A percentile compares a stretch with the other conserved stretches of the same genome.
Evolutionary conservation across 2,888 invertebrate genomes (phyloP).

Genomic region (Aleiodes alternator): DNA sequence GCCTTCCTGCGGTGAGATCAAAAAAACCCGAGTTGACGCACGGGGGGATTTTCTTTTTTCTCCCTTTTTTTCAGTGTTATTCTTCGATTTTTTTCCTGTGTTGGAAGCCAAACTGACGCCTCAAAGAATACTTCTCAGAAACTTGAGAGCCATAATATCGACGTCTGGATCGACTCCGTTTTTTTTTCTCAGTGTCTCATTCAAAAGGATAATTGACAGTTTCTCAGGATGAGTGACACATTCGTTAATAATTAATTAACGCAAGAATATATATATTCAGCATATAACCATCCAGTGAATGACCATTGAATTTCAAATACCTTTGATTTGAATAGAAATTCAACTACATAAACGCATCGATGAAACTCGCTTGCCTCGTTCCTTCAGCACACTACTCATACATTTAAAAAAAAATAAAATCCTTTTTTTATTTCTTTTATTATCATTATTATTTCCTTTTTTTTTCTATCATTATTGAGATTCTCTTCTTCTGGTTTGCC

Average conservation of each 20-base stretch:
- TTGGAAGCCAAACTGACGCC: conserved; percentile 52
- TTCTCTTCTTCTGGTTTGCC: conserved; percentile 14
- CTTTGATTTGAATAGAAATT: conserved; percentile 8
- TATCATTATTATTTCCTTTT: too few species aligned
- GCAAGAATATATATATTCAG: not conserved
- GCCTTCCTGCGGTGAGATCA: conserved; percentile 63
- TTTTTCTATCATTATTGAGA: not conserved
- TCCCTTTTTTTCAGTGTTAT: conserved; percentile 41
- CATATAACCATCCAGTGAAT: not conserved
- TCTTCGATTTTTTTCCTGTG: conserved; percentile 39
- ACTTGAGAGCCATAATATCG: conserved; percentile 28
- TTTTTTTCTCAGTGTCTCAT: conserved; percentile 45
- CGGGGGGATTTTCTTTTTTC: conserved; percentile 40
- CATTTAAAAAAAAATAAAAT: not conserved
- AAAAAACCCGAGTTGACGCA: conserved; percentile 48
- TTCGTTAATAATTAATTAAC: conserved; percentile 13
- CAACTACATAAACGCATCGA: conserved; percentile 13
- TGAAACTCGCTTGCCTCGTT: conserved; percentile 4
- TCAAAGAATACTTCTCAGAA: conserved; percentile 55
- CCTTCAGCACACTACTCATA: not conserved
- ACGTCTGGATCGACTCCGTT: conserved; percentile 31
- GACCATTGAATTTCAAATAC: conserved; percentile 32
- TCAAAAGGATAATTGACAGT: conserved; percentile 27
- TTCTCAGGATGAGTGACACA: conserved; percentile 10
- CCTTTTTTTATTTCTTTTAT: not conserved